phyloP scores from a whole-genome alignment of 2,113 vertebrate species.

The Pholis gunnellus region DNA sequence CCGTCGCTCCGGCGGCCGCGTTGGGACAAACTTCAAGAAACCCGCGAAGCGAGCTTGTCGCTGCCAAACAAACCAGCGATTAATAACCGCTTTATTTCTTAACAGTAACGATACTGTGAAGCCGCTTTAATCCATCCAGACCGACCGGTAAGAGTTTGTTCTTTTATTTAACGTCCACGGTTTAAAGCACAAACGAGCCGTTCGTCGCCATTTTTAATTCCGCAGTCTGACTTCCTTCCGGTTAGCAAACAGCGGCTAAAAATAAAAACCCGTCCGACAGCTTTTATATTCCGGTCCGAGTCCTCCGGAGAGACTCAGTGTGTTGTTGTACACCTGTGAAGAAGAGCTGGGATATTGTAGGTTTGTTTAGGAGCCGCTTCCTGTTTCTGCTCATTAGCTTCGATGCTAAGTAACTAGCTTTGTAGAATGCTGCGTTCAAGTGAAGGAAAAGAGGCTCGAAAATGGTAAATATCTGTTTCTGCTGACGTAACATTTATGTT shows the following conservation, averaged over 20 bases:
- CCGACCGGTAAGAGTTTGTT: background rate
- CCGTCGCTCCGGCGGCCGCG: constrained; percentile 38
- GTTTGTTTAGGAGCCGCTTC: background rate
- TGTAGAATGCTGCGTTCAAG: constrained; percentile 7
- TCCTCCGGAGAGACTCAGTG: background rate
- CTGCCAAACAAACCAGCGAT: too few species aligned
- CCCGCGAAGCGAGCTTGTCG: background rate
- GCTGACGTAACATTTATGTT: background rate
- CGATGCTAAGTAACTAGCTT: background rate
- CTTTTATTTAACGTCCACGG: fast-evolving
- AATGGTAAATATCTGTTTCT: constrained; percentile 2
- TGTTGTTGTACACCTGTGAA: background rate
- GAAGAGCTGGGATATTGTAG: background rate
- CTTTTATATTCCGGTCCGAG: too few species aligned
- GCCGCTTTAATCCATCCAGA: background rate
- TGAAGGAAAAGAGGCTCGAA: background rate
- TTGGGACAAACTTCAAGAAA: constrained; percentile 47
- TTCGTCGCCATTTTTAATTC: background rate
- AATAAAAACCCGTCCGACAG: background rate
- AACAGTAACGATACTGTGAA: background rate
- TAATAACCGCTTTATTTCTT: too few species aligned
- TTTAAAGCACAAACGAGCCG: background rate
- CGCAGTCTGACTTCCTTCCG: constrained; percentile 23
- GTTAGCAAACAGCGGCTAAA: background rate
- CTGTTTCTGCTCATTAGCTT: background rate